A percentile compares a stretch with the other conserved stretches of the same genome.
phyloP scores from a whole-genome alignment of 2,113 vertebrate species.

The Plotosus lineatus region DNA sequence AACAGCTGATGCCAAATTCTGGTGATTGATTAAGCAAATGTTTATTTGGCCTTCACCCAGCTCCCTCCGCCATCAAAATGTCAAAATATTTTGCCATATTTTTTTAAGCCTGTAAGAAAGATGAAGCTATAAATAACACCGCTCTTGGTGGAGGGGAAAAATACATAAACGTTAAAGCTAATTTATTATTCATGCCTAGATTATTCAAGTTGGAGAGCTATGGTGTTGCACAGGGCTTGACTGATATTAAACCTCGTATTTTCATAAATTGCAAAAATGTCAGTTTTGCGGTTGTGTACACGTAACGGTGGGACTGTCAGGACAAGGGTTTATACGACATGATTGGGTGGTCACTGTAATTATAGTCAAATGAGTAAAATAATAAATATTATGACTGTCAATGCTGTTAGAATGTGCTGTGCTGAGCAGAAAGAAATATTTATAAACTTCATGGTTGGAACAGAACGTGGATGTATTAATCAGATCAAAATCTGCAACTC shows the following conservation, averaged over 20 bases:
- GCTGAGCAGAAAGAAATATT: not conserved
- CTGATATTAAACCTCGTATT: conserved; percentile 49
- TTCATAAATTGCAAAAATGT: conserved; percentile 37
- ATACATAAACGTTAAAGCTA: conserved; percentile 67
- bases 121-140: conserved; percentile 69
- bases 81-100: conserved; percentile 69
- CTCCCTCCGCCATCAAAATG: conserved; percentile 61
- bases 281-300: conserved; percentile 23
- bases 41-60: conserved; percentile 62
- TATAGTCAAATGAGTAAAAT: not conserved
- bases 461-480: not conserved
- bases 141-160: conserved; percentile 58
- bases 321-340: not conserved
- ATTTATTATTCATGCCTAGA: conserved; percentile 71
- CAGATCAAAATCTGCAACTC: too few relatives aligned
- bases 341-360: not conserved
- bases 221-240: conserved; percentile 36
- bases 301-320: not conserved
- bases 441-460: not conserved
- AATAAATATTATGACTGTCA: not conserved
- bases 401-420: not conserved
- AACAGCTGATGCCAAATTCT: conserved; percentile 56
- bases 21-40: conserved; percentile 71
- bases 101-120: conserved; percentile 66
- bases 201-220: conserved; percentile 64